phyloP scores from a whole-genome alignment of 2,888 invertebrate genomes.

The Zeuzera pyrina region DNA sequence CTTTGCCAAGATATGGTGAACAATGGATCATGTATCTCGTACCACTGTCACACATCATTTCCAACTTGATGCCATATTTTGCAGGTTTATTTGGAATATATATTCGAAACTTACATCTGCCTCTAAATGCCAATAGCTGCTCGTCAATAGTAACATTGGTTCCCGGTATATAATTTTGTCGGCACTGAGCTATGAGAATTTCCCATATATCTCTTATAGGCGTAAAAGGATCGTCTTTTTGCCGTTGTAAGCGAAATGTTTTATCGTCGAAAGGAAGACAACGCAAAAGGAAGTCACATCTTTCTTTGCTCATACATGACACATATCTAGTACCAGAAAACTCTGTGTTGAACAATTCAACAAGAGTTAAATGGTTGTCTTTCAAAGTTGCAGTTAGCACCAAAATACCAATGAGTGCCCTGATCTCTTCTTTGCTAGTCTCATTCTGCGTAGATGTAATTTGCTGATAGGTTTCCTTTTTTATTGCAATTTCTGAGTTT shows the following conservation, averaged over 20 bases:
- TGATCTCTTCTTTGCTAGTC: slow-evolving; percentile 9
- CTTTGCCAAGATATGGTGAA: slow-evolving; percentile 24
- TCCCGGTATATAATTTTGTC: slow-evolving; percentile 15
- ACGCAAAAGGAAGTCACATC: slow-evolving; percentile 18
- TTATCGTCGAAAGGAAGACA: slow-evolving; percentile 19
- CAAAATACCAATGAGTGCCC: slow-evolving; percentile 15
- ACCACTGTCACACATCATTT: slow-evolving; percentile 23
- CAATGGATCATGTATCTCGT: slow-evolving; percentile 26
- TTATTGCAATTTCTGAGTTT: slow-evolving; percentile 8
- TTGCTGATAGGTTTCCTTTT: slow-evolving; percentile 5
- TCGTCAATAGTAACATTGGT: slow-evolving; percentile 9
- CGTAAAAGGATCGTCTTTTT: slow-evolving; percentile 18
- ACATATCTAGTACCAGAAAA: slow-evolving; percentile 14
- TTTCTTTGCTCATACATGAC: slow-evolving; percentile 12
- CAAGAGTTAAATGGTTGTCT: slow-evolving; percentile 17
- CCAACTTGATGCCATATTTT: slow-evolving; percentile 28
- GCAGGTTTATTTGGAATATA: slow-evolving; percentile 28
- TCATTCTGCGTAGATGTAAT: slow-evolving; percentile 6
- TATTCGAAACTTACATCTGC: slow-evolving; percentile 22
- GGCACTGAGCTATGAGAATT: slow-evolving; percentile 16
- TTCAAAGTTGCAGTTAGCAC: slow-evolving; percentile 12
- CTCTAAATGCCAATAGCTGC: slow-evolving; percentile 11
- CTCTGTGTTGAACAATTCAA: slow-evolving; percentile 15
- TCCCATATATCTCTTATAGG: slow-evolving; percentile 24
- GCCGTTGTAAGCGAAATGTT: slow-evolving; percentile 8